phyloP scores from a whole-genome alignment of 2,113 vertebrate species.

The Gobius niger region DNA sequence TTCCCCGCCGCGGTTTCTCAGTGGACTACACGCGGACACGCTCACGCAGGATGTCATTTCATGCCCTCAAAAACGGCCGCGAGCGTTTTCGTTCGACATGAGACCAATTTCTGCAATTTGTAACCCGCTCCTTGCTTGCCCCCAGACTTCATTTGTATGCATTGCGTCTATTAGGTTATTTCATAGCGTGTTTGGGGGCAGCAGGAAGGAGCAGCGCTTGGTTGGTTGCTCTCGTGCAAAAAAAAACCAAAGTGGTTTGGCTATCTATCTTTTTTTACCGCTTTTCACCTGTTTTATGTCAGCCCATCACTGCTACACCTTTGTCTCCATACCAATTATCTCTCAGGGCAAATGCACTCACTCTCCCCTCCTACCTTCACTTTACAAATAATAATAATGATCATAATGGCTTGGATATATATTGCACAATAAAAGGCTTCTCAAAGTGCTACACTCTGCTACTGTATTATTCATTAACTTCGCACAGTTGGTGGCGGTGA shows the following conservation, averaged over 20 bases:
- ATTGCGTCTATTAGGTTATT: conserved; percentile 14
- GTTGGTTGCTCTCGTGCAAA: conserved; percentile 13
- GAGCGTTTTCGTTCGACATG: conserved; percentile 26
- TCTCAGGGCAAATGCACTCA: neutral
- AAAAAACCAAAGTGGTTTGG: too few species aligned
- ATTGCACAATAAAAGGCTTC: neutral
- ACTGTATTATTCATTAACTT: too few species aligned
- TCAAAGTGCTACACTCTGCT: too few species aligned
- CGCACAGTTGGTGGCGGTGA: too few species aligned
- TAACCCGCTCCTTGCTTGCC: neutral
- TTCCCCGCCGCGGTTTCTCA: neutral
- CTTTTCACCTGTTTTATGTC: too few species aligned
- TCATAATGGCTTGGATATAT: neutral
- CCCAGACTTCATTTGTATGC: conserved; percentile 33
- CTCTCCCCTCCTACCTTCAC: neutral
- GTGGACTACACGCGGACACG: conserved; percentile 32
- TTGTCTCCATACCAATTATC: neutral
- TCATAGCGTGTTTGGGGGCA: neutral
- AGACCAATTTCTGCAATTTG: conserved; percentile 49
- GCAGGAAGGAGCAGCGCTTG: neutral
- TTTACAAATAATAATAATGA: too few species aligned
- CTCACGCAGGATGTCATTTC: conserved; percentile 33
- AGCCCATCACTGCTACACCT: neutral
- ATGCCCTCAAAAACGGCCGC: conserved; percentile 13
- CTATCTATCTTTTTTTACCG: too few species aligned